Conservation (phyloP, 2,797 vertebrate genomes). For the Loris lydekkerianus region DNA sequence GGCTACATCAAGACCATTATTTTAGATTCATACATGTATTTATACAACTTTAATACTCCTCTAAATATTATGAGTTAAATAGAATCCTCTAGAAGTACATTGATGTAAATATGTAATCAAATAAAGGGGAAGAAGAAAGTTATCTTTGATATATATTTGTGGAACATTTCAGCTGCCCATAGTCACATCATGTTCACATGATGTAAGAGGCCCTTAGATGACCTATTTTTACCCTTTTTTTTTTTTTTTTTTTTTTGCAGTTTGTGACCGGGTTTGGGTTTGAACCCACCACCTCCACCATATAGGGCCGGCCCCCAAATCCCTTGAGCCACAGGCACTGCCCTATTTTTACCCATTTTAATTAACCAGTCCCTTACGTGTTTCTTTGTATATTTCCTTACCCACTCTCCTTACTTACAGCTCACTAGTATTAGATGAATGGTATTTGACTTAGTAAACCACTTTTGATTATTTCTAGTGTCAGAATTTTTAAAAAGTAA, state of each 20-base stretch:
- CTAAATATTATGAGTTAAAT: slow-evolving; percentile 10
- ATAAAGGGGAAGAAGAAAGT: neutral
- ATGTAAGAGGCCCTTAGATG: neutral
- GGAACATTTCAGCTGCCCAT: fast-evolving
- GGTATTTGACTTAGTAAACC: neutral
- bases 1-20: fast-evolving
- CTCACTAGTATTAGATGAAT: neutral
- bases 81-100: neutral
- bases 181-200: neutral
- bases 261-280: no score
- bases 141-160: neutral
- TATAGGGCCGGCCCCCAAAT: no score
- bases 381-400: neutral
- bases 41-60: neutral
- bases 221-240: neutral
- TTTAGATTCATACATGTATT: neutral
- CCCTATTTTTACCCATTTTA: neutral
- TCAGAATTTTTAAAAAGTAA: slow-evolving; percentile 21
- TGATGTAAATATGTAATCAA: neutral
- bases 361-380: neutral
- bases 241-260: no score
- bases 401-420: neutral
- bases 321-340: no score
- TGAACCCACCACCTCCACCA: no score
- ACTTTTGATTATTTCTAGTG: slow-evolving; percentile 13